Conservation (phyloP, 2,113 vertebrate species). For the Numenius arquata region DNA sequence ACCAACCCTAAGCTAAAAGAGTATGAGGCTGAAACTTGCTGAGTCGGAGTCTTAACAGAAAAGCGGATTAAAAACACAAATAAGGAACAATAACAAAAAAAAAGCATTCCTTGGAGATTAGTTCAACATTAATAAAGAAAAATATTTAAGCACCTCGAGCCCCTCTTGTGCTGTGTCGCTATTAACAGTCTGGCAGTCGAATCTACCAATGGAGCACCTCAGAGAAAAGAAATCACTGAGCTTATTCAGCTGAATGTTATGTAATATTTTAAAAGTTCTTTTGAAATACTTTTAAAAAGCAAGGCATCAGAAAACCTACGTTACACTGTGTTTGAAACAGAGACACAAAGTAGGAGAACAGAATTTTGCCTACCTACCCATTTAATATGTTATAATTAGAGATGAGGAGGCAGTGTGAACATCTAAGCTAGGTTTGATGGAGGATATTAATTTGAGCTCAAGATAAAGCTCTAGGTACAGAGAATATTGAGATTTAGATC, state of each 20-base stretch:
- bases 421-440: background rate
- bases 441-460: background rate
- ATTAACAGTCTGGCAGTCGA: background rate
- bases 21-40: background rate
- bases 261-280: background rate
- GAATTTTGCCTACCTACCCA: conserved; percentile 1
- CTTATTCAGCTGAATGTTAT: background rate
- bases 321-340: background rate
- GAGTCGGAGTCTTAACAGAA: background rate
- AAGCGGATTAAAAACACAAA: background rate
- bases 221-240: background rate
- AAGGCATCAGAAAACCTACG: background rate
- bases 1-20: background rate
- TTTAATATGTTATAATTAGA: conserved; percentile 31
- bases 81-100: background rate
- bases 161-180: background rate
- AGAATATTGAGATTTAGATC: background rate
- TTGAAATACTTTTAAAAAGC: background rate
- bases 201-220: background rate
- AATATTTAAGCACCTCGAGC: background rate
- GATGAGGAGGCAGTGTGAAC: conserved; percentile 17
- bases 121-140: background rate
- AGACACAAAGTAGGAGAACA: background rate
- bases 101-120: background rate
- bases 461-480: background rate